Base-by-base conservation (phyloP, 2,888 invertebrate species). In the Artemia sinica region DNA sequence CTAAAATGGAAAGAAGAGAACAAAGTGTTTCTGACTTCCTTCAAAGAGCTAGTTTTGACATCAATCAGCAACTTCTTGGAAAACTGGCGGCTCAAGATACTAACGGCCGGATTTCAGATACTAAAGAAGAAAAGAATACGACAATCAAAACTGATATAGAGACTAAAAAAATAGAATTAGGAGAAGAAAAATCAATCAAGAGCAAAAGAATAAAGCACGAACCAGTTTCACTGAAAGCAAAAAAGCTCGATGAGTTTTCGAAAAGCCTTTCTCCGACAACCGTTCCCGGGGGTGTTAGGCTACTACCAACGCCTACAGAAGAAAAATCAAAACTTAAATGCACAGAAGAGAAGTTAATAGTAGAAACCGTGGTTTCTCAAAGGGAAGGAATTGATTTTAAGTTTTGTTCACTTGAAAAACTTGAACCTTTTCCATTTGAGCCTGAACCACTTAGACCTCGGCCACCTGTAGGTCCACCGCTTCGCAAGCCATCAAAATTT, bases 401-500 rank as follows among this genome's bases (percentile, higher is more conserved):
- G 72, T 79, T 77, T 74, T 79, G 79, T 74, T 77, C 73, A 73
- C 79, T 78, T 74, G 81, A 76, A 70, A 78, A 78, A 73, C 75
- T 80, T 68, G 80, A 81, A 75, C 80, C 80, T 12, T 81, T 81
- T 73, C 81, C 81, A 9, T 81, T 78, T 72, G 78, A 76, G 75
- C 77, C 81, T 3, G 80, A 79, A 41, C 78, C 78, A 49, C 78
- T 78, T 49, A 81, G 79, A 66, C 71, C 72, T 12, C 67, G 70
- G 66, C 70, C 71, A n/a, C 67, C 65, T n/a, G 71, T 72, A 66
- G 71, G 66, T 11, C 81, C 82, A 8, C 81, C 83, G 48, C 82
- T 83, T 5, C 81, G 83, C 1, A 79, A 82, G 48, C 84, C 84
- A 1, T 79, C 80, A 0, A 84, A 83, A 73, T 81, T 84, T 72